Evolutionary conservation across 2,113 vertebrate genomes (phyloP).

Genomic region (Panurus biarmicus): DNA sequence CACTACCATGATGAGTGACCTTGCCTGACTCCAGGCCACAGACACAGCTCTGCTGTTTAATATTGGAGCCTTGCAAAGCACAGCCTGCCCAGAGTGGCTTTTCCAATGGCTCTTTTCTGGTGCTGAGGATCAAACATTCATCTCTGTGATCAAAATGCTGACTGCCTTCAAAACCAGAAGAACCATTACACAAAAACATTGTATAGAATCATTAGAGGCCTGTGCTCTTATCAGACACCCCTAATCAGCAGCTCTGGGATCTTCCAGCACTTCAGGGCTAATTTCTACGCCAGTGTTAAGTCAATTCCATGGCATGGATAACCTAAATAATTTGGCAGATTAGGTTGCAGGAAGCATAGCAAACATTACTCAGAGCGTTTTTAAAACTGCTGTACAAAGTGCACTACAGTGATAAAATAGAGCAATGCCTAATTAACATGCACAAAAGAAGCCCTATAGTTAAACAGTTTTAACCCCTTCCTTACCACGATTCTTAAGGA

Average conservation of each 20-base stretch:
- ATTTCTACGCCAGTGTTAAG: neutral
- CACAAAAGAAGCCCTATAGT: neutral
- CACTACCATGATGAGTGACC: neutral
- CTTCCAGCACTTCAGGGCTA: slow-evolving; percentile 14
- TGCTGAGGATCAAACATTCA: neutral
- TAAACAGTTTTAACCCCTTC: neutral
- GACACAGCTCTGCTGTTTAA: neutral
- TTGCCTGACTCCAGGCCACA: neutral
- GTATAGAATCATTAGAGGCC: neutral
- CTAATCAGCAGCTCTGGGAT: slow-evolving; percentile 4
- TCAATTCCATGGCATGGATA: slow-evolving; percentile 11
- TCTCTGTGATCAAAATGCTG: neutral
- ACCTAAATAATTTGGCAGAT: slow-evolving; percentile 36
- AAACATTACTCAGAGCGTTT: slow-evolving; percentile 9
- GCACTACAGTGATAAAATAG: neutral
- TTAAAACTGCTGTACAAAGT: neutral
- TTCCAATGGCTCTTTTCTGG: neutral
- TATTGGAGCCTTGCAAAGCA: neutral
- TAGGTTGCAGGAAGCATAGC: slow-evolving; percentile 7
- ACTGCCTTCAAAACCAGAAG: neutral
- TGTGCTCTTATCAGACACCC: neutral
- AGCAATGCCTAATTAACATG: neutral
- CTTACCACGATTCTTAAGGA: neutral
- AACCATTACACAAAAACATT: neutral
- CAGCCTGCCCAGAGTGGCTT: neutral